Percentiles rank a stretch among this genome's conserved stretches.
Evolutionary conservation across 2,797 vertebrate genomes (phyloP).

Genomic region (Clarias pachynema): DNA sequence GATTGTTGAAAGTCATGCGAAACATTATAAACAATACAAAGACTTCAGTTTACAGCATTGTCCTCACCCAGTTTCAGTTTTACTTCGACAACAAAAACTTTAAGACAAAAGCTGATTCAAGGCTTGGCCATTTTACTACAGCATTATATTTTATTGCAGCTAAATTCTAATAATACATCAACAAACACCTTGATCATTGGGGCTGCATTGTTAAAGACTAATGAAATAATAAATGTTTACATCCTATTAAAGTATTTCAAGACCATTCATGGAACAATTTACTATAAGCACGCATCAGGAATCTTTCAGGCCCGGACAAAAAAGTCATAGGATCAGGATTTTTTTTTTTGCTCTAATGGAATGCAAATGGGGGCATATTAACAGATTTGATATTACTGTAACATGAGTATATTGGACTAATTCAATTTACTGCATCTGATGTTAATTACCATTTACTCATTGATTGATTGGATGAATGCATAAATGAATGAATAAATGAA

Average conservation of each 20-base stretch:
- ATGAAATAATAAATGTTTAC: background rate
- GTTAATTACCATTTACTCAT: background rate
- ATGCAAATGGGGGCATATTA: background rate
- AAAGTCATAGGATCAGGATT: background rate
- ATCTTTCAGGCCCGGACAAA: background rate
- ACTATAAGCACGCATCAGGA: background rate
- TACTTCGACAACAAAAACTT: too few species aligned
- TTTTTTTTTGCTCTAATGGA: background rate
- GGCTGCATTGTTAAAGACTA: background rate
- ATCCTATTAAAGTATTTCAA: background rate
- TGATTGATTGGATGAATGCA: background rate
- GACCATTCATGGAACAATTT: background rate
- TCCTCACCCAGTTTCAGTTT: too few species aligned
- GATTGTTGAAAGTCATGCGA: too few species aligned
- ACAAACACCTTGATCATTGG: background rate
- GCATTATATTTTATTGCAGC: too few species aligned
- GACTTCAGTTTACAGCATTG: too few species aligned
- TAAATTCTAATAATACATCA: background rate
- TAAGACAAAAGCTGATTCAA: background rate
- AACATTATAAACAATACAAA: too few species aligned
- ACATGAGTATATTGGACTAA: background rate
- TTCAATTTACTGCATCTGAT: background rate
- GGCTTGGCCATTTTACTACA: background rate
- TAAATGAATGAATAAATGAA: too few species aligned
- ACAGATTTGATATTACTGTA: background rate